Conservation (phyloP, 30 jellyfish, hydroid and myxozoan genomes). For the Aurelia aurita region DNA sequence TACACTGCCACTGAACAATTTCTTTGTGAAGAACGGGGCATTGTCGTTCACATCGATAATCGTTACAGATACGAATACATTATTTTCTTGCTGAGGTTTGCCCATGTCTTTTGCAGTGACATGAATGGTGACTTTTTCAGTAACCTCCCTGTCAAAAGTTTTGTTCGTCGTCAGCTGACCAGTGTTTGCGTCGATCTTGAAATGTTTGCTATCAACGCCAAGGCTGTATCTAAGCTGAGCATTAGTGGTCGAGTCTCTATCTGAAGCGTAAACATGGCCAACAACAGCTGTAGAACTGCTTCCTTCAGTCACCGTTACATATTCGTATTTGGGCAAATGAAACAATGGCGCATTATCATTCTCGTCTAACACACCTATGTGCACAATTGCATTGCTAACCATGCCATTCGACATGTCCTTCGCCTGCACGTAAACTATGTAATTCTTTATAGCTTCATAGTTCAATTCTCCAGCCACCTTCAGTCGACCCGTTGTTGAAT, state of each 20-base stretch:
- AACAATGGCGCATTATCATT: constrained; percentile 94
- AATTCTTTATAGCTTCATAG: constrained; percentile 78
- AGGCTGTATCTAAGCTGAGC: constrained; percentile 74
- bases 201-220: constrained; percentile 31
- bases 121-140: constrained; percentile 74
- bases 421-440: constrained; percentile 90
- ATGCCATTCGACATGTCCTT: constrained; percentile 76
- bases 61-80: constrained; percentile 78
- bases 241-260: constrained; percentile 80
- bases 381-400: constrained; percentile 85
- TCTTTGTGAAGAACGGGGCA: constrained; percentile 68
- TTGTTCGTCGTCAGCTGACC: constrained; percentile 82
- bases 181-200: constrained; percentile 71
- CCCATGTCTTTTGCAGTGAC: constrained; percentile 90
- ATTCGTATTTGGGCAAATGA: constrained; percentile 83
- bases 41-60: constrained; percentile 90
- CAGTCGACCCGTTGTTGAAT: constrained; percentile 80
- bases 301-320: constrained; percentile 90
- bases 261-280: constrained; percentile 94
- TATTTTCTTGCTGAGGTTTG: constrained; percentile 58
- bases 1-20: constrained; percentile 54
- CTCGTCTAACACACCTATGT: constrained; percentile 74
- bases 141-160: constrained; percentile 87
- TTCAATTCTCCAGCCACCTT: constrained; percentile 86
- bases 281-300: constrained; percentile 73